These are phyloP conservation scores for Odontomachus brunneus DNA, from an alignment of 1,140 invertebrate genomes.

Conservation along the genomic window DNA sequence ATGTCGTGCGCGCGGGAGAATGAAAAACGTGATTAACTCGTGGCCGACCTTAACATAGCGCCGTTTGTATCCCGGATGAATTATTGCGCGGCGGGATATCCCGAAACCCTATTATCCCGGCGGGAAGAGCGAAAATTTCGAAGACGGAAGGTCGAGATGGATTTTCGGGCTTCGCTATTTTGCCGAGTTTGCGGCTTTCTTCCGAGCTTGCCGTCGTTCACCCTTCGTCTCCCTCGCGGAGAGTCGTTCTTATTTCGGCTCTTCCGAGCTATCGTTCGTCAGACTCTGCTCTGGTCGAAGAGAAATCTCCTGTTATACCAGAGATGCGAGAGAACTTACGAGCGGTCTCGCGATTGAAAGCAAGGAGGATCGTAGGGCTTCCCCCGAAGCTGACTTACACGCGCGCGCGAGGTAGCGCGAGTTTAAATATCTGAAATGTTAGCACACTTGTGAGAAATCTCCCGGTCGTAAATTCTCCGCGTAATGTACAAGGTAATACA, in stretches of 20 bases:
- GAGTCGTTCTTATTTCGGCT: conserved; percentile 29
- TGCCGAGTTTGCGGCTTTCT: conserved; percentile 60
- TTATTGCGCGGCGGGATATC: conserved; percentile 31
- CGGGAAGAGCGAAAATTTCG: conserved; percentile 33
- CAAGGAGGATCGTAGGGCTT: conserved; percentile 26
- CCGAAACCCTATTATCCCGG: conserved; percentile 36
- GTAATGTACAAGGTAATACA: background rate
- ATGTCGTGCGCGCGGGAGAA: conserved; percentile 11
- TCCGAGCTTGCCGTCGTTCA: background rate
- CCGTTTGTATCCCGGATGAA: conserved; percentile 30
- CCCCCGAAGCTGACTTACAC: background rate
- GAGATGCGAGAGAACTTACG: background rate
- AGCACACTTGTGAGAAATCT: background rate
- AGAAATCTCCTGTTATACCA: conserved; percentile 23
- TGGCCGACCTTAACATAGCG: conserved; percentile 14
- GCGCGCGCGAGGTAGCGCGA: background rate
- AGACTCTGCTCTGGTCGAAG: background rate
- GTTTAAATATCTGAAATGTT: background rate
- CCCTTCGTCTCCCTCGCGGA: background rate
- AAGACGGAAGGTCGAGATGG: conserved; percentile 29
- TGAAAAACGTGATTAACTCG: conserved; percentile 53
- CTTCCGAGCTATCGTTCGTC: conserved; percentile 23
- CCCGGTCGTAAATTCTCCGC: background rate
- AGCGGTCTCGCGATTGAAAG: background rate
- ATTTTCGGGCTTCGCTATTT: conserved; percentile 42